These are phyloP conservation scores for Vanacampus margaritifer DNA, from an alignment of 2,113 vertebrate species.

Conservation along the genomic window DNA sequence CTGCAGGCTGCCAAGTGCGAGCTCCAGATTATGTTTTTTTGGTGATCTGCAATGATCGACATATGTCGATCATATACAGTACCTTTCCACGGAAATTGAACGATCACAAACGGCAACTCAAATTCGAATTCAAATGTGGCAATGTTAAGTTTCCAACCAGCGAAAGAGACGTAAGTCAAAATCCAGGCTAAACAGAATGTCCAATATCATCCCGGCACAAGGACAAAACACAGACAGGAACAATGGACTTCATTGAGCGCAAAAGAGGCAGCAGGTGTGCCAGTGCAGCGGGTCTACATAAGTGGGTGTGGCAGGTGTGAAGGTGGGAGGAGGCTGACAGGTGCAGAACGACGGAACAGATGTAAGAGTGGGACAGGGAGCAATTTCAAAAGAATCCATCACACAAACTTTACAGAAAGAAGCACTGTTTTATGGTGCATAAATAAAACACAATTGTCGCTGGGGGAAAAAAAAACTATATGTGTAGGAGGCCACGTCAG, in stretches of 20 bases:
- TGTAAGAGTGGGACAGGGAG: background rate
- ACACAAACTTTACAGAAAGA: background rate
- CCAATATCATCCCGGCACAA: background rate
- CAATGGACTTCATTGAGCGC: background rate
- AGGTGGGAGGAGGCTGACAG: conserved; percentile 2
- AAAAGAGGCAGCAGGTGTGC: conserved; percentile 1
- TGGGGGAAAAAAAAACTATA: background rate
- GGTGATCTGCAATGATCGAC: too few species aligned
- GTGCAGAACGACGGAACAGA: background rate
- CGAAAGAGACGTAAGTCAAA: background rate
- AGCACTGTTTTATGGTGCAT: background rate
- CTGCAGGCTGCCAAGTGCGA: too few species aligned
- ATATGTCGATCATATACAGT: too few species aligned
- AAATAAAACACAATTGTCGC: background rate
- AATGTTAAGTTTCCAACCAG: background rate
- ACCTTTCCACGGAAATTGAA: too few species aligned
- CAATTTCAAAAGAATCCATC: background rate
- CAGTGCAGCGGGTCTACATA: background rate
- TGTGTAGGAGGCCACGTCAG: background rate
- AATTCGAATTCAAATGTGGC: background rate
- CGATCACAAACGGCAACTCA: background rate
- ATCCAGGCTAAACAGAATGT: background rate
- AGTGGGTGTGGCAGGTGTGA: conserved; percentile 8
- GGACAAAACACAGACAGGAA: background rate
- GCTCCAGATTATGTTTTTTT: too few species aligned